A percentile compares a stretch with the other conserved stretches of the same genome.
Evolutionary conservation across 2,888 invertebrate species (phyloP).

Genomic region (Dendrolimus houi): DNA sequence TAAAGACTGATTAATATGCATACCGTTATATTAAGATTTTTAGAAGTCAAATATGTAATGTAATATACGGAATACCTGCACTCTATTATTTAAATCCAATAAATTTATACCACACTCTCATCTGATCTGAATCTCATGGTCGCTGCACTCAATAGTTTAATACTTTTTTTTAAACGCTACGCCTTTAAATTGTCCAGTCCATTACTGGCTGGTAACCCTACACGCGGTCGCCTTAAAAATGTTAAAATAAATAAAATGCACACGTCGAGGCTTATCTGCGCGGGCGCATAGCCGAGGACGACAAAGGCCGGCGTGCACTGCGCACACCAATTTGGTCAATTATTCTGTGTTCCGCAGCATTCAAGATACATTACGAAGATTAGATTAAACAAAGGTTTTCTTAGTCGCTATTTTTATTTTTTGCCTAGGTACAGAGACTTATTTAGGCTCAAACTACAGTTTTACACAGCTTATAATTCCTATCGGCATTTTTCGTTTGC

Average conservation of each 20-base stretch:
- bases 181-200: slow-evolving; percentile 7
- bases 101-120: neutral
- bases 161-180: neutral
- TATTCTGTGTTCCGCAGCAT: slow-evolving; percentile 11
- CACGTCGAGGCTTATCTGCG: slow-evolving; percentile 67
- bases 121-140: neutral
- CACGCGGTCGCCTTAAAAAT: slow-evolving; percentile 60
- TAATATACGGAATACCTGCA: no score
- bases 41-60: no score
- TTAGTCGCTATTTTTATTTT: no score
- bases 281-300: slow-evolving; percentile 53
- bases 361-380: slow-evolving; percentile 5
- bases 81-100: neutral
- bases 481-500: no score
- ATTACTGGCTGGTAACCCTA: slow-evolving; percentile 13
- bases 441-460: no score
- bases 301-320: slow-evolving; percentile 40
- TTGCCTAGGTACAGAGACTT: no score
- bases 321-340: slow-evolving; percentile 14
- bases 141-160: neutral
- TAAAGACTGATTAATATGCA: no score
- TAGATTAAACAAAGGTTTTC: slow-evolving; percentile 3
- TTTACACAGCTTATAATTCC: no score
- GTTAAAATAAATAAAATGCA: slow-evolving; percentile 76
- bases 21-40: no score